Base-by-base conservation (phyloP, 2,888 invertebrate genomes). In the Tortricodes alternella region DNA sequence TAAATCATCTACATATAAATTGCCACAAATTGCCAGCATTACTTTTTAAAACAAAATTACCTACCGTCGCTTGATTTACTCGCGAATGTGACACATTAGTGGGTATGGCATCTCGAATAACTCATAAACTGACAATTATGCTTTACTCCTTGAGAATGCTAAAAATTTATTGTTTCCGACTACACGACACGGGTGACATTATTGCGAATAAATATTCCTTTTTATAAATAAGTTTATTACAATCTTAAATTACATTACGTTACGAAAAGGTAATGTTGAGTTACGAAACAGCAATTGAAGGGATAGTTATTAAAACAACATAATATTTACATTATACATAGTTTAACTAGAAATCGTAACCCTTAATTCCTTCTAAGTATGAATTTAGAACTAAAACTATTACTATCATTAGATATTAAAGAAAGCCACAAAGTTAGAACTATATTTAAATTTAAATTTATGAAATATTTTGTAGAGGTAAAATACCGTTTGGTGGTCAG, bases 91-190 rank as follows among this genome's bases (percentile, higher is more conserved):
- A 71, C 80, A 79, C 77, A 77, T 80, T 80, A 77, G 70, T 63
- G 60, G 58, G 67, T 38, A 61, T 71, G 67, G 67, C 71, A 70
- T 51, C 72, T 69, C 78, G 79, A 81, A 80, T 84, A 84, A 81
- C 77, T 82, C 79, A 76, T 78, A 80, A 80, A 58, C 61, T 83
- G 83, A 83, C 84, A 85, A 85, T 83, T 82, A 81, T 72, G 71
- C 68, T 67, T 65, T 73, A 73, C 73, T 75, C 75, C 73, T 66
- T 70, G 78, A 58, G 70, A 65, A 70, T 61, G 71, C 64, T 70
- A 74, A 80, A 72, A 80, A 87, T 80, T 85, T 86, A 85, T 85
- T 66, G 76, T 75, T 85, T 85, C 84, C 86, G 77, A 78, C 73
- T 73, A 79, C 78, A 76, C 66, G 78, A 70, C 66, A 39, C 48